Base-by-base conservation (phyloP, 2,113 vertebrate genomes). In the Hepsetus odoe region DNA sequence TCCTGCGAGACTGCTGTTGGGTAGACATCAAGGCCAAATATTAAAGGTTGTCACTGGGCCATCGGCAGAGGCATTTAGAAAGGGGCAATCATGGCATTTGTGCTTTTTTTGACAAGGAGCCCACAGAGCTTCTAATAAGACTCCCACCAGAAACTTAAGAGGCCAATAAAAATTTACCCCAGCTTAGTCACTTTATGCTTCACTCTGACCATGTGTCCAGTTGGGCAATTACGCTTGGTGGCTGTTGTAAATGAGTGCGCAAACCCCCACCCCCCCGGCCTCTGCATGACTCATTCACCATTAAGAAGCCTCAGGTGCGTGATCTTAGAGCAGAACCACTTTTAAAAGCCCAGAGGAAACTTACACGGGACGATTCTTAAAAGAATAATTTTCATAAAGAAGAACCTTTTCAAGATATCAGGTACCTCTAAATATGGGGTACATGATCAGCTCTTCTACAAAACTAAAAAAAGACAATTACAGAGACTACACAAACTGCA, bases 31-130 rank as follows among this genome's bases (percentile, higher is more conserved):
- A 67, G 83, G 38, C 26, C 59, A 51, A 74, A 55, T 18, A 51
- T 64, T 46, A 71, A 74, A 70, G 69, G 42, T 67, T 68, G 80
- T 83, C 72, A 73, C 70, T 65, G 64, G 69, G 7, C 51, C 53
- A 16, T 18, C 22, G 24, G 72, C 18, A 26, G 42, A 40, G 7
- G 5, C 42, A 30, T 78, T 78, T 53, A 12, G 44, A 56, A 51
- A 66, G n/a, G 6, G 24, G 32, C 72, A 80, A 66, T 67, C 61
- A 56, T 26, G 2, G 20, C 33, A 22, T 59, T 66, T 66, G 11
- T 18, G 22, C 32, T 72, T 73, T 66, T 46, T 20, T 64, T 62
- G 70, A 66, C 16, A 51, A 69, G 75, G 44, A 70, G 28, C 42
- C 62, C 1, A 1, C 59, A 69, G 46, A 26, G 64, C 65, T 69